Base-by-base conservation (phyloP, 1,140 invertebrate genomes). In the Calycopis cecrops region DNA sequence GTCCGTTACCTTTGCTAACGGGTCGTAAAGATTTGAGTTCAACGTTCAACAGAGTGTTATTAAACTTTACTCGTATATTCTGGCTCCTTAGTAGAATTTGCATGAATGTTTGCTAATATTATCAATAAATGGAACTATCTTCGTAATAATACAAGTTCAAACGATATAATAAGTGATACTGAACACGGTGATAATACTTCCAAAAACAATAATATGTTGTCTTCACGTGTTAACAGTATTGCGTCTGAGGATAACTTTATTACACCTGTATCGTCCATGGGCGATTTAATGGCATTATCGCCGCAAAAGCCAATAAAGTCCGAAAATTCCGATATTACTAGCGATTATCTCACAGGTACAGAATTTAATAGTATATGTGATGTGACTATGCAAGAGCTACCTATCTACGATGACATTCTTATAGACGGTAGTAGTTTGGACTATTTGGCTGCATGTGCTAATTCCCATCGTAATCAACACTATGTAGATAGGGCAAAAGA, bases 401-500 rank as follows among this genome's bases (percentile, higher is more conserved):
- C 69, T 0, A 44, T 61, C n/a, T 69, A 69, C 42, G 77, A 84
- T 42, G 75, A 82, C 55, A 67, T 78, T 50, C 76, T 75, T 35
- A 81, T 79, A 12, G 80, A 85, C 59, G 69, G 77, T 11, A 78
- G 56, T 35, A 81, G 75, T 48, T 70, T 86, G 33, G 83, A 84
- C 63, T 86, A 77, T 50, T 67, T 84, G n/a, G 72, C 73, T 6
- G 75, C 76, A 54, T 83, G 81, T 59, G 72, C 74, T 6, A 73
- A 74, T 44, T 79, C 83, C 11, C 80, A 77, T 50, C 60, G 64
- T 14, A 71, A 79, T 55, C 63, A 67, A 6, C 79, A 64, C 4
- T 65, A 69, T 14, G 71, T 85, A 16, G 85, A 83, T 63, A 80
- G 85, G 47, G 87, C 89, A 51, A 80, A 88, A 47, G 89, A 91